Percentiles rank a stretch among this genome's conserved stretches.
Conservation (phyloP, 2,797 vertebrate genomes). For the Gallinago solitaria region DNA sequence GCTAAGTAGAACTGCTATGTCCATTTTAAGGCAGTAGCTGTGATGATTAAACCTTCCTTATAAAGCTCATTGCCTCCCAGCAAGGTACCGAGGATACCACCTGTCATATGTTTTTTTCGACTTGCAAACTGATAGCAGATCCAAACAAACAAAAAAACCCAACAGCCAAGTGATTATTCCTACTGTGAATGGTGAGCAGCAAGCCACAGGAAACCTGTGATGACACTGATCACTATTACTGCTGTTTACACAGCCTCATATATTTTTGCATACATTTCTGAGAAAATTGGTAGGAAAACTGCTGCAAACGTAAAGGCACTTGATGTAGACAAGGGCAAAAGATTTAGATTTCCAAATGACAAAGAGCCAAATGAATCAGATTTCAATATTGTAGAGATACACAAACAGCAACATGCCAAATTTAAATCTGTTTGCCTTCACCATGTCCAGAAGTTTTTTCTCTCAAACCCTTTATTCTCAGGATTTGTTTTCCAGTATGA, state of each 20-base stretch:
- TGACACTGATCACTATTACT: too few species aligned
- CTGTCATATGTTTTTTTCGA: not conserved
- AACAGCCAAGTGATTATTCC: accelerated
- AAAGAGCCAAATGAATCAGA: not conserved
- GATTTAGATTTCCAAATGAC: not conserved
- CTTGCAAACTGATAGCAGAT: not conserved
- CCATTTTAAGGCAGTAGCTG: not conserved
- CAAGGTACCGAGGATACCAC: not conserved
- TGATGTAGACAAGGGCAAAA: not conserved
- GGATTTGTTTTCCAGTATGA: not conserved
- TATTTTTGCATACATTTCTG: not conserved
- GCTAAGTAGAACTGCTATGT: not conserved
- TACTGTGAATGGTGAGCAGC: not conserved
- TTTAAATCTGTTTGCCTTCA: not conserved
- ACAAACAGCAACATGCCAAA: not conserved
- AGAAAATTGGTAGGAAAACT: not conserved
- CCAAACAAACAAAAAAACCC: not conserved
- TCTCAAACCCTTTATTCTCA: not conserved
- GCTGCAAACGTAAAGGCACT: not conserved
- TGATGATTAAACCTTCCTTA: not conserved
- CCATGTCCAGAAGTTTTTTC: not conserved
- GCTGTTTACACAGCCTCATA: not conserved
- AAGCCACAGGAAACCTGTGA: not conserved
- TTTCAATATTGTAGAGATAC: not conserved
- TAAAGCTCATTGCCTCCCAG: not conserved